Percentiles rank a stretch among this genome's conserved stretches.
Evolutionary conservation across 1,140 invertebrate genomes (phyloP).

Genomic region (Halictus rubicundus): DNA sequence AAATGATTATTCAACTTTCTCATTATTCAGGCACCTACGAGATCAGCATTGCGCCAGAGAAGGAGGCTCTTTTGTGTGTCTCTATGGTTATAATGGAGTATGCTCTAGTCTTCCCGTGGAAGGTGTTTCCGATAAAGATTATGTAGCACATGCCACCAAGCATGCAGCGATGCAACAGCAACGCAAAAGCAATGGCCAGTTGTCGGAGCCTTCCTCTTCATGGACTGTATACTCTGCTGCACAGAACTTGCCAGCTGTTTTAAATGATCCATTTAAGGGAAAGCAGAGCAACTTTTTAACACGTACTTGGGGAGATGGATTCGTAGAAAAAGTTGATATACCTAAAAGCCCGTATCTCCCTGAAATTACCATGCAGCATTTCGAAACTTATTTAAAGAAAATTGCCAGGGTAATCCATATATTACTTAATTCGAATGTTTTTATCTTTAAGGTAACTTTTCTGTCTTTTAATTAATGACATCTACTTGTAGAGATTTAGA

Average conservation of each 20-base stretch:
- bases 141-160: constrained; percentile 91
- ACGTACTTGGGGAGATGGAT: constrained; percentile 98
- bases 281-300: constrained; percentile 97
- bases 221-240: constrained; percentile 91
- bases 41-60: constrained; percentile 92
- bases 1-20: constrained; percentile 7
- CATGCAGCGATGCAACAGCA: constrained; percentile 87
- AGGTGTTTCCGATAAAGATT: constrained; percentile 93
- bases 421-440: not conserved
- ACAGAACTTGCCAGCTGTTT: constrained; percentile 96
- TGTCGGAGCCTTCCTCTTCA: constrained; percentile 79
- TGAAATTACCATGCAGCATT: constrained; percentile 91
- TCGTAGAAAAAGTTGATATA: constrained; percentile 91
- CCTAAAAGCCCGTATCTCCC: constrained; percentile 90
- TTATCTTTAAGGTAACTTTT: not conserved
- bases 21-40: constrained; percentile 88
- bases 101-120: constrained; percentile 93
- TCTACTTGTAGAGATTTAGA: constrained; percentile 75
- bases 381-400: constrained; percentile 93
- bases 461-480: not conserved
- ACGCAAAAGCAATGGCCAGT: constrained; percentile 74
- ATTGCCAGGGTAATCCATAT: constrained; percentile 78
- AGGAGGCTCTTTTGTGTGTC: constrained; percentile 93
- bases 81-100: constrained; percentile 93
- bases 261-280: constrained; percentile 96